Evolutionary conservation across 2,888 invertebrate species (phyloP).

Genomic region (Pheosia tremula): DNA sequence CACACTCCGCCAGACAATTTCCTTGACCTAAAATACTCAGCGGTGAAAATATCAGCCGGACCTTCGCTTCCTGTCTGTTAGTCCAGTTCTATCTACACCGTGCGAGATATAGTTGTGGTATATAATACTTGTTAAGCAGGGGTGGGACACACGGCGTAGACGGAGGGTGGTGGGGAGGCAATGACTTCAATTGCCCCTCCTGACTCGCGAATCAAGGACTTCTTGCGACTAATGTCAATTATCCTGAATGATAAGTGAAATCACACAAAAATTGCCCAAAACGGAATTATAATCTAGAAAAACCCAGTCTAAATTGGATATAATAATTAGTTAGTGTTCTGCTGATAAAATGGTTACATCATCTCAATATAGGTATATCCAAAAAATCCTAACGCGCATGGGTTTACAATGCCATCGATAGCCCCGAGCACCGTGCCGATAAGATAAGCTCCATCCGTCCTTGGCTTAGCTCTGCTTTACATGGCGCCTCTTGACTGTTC

Average conservation of each 20-base stretch:
- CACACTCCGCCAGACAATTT: conserved; percentile 9
- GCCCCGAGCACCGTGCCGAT: conserved; percentile 44
- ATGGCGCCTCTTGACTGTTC: neutral
- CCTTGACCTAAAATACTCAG: conserved; percentile 21
- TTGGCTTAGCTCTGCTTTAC: conserved; percentile 38
- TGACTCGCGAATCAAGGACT: no score
- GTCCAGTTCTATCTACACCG: conserved; percentile 9
- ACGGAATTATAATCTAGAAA: no score
- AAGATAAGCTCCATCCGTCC: conserved; percentile 50
- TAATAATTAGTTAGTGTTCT: no score
- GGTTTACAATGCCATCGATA: conserved; percentile 49
- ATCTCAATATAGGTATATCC: conserved; percentile 16
- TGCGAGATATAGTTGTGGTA: no score
- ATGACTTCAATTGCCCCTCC: no score
- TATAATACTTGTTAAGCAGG: no score
- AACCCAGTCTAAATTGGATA: no score
- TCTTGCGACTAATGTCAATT: no score
- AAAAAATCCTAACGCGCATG: conserved; percentile 40
- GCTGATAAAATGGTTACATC: neutral
- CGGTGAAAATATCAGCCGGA: neutral
- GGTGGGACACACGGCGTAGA: no score
- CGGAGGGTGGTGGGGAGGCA: no score
- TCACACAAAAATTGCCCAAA: no score
- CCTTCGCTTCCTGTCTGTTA: neutral
- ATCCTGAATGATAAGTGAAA: no score